A percentile compares a stretch with the other conserved stretches of the same genome.
Evolutionary conservation across 2,888 invertebrate species (phyloP).

Genomic region (Adela reaumurella): DNA sequence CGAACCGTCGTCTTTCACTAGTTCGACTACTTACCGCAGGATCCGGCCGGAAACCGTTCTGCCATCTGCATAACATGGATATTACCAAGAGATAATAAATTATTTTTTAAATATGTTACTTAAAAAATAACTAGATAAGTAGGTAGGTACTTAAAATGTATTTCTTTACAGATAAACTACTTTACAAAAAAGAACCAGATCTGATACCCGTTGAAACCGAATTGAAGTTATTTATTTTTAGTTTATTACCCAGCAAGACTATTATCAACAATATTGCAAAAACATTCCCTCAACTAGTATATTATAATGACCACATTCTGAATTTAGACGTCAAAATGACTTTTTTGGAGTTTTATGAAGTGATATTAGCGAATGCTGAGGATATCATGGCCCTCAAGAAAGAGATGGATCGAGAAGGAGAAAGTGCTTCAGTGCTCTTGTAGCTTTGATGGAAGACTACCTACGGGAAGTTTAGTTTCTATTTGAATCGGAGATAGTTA

Average conservation of each 20-base stretch:
- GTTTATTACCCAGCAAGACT: conserved; percentile 29
- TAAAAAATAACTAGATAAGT: too few relatives aligned
- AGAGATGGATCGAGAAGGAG: conserved; percentile 19
- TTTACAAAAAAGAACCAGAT: background rate
- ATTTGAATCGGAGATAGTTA: too few relatives aligned
- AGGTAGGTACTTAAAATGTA: too few relatives aligned
- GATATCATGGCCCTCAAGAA: conserved; percentile 27
- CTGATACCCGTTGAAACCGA: background rate
- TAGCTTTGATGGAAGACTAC: background rate
- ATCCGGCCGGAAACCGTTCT: too few relatives aligned
- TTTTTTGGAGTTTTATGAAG: conserved; percentile 61
- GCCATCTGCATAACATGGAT: too few relatives aligned
- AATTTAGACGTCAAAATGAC: conserved; percentile 50
- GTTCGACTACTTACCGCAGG: too few relatives aligned
- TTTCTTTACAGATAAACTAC: background rate
- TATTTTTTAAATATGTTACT: too few relatives aligned
- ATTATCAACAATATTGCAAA: conserved; percentile 28
- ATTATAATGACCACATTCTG: conserved; percentile 33
- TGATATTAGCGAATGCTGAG: conserved; percentile 39
- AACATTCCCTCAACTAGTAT: conserved; percentile 52
- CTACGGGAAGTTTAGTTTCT: background rate
- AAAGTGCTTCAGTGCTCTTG: background rate
- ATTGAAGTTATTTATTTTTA: conserved; percentile 32
- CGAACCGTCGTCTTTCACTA: too few relatives aligned
- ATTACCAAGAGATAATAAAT: too few relatives aligned